Conservation (phyloP, 2,113 vertebrate genomes). For the Sturnus vulgaris region DNA sequence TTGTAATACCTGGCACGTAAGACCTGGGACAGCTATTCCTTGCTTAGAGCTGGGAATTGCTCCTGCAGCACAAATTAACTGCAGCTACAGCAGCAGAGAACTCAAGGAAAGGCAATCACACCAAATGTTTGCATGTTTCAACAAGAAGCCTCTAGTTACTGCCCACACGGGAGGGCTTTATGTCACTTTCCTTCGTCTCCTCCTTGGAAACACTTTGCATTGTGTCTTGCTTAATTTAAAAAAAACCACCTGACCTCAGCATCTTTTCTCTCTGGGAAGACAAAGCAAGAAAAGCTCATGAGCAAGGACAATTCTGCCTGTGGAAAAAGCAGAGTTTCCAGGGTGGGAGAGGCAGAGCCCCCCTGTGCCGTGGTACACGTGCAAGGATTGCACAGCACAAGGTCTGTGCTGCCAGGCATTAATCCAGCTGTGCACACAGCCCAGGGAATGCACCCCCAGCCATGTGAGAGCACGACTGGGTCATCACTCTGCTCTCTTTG, state of each 20-base stretch:
- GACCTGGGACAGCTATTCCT: neutral
- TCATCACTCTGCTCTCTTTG: neutral
- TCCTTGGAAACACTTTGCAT: neutral
- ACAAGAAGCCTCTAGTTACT: neutral
- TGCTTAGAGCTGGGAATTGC: neutral
- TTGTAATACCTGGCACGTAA: neutral
- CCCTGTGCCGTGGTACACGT: accelerated
- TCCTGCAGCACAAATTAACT: neutral
- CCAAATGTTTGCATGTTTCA: neutral
- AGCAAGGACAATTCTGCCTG: neutral
- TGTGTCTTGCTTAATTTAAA: neutral
- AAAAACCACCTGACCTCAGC: neutral
- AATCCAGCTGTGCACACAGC: neutral
- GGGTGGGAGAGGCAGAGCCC: neutral
- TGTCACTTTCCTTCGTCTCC: neutral
- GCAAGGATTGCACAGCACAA: neutral
- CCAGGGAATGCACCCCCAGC: neutral
- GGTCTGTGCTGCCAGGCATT: neutral
- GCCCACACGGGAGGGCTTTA: neutral
- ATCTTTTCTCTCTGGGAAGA: neutral
- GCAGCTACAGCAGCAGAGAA: neutral
- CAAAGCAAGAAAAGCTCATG: neutral
- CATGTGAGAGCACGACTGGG: neutral
- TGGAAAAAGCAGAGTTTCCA: neutral
- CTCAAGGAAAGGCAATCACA: neutral